These are phyloP conservation scores for Paradisaea rubra DNA, from an alignment of 2,113 vertebrate genomes.

Conservation along the genomic window DNA sequence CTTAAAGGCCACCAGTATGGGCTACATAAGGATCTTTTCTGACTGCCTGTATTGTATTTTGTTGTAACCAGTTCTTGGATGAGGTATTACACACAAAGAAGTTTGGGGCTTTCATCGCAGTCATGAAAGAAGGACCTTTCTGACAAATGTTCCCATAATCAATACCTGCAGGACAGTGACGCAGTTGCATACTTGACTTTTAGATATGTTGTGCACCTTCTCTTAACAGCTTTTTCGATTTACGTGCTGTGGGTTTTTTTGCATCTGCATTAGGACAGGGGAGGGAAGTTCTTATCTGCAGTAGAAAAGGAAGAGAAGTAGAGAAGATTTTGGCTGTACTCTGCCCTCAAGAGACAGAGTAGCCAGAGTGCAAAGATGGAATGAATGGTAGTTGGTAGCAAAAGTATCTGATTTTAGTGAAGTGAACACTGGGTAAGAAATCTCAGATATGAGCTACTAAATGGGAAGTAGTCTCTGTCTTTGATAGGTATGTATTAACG, in stretches of 20 bases:
- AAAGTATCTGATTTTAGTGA: background rate
- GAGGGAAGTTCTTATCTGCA: background rate
- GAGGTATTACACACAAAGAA: background rate
- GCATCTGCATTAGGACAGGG: background rate
- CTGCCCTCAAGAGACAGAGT: background rate
- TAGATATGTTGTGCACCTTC: background rate
- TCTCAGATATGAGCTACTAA: background rate
- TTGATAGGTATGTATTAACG: background rate
- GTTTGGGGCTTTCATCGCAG: background rate
- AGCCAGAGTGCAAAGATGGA: background rate
- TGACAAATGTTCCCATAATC: background rate
- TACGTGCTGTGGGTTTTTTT: background rate
- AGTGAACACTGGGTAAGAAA: background rate
- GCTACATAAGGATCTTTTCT: background rate
- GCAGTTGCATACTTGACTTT: background rate
- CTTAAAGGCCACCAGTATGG: background rate
- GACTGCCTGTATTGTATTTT: background rate
- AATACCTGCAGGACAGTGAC: background rate
- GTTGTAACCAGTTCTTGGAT: background rate
- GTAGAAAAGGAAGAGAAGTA: background rate
- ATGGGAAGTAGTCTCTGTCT: background rate
- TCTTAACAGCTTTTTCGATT: background rate
- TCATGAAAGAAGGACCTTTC: background rate
- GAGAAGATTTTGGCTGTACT: background rate
- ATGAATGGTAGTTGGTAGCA: background rate